These are phyloP conservation scores for Cisticola juncidis DNA, from an alignment of 2,113 vertebrate species.

Conservation along the genomic window DNA sequence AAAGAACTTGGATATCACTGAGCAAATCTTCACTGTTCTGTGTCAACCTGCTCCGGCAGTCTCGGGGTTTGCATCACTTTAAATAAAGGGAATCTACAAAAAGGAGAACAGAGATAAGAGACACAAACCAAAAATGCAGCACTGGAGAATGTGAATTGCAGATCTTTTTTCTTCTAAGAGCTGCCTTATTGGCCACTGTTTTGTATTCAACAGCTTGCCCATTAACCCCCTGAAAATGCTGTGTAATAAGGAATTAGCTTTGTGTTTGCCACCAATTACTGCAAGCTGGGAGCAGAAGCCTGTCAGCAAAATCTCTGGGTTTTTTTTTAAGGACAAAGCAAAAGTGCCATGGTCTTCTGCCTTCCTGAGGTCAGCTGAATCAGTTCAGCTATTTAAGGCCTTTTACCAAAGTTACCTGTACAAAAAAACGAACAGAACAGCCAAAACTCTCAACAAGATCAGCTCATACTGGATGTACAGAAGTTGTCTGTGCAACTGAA, in stretches of 20 bases:
- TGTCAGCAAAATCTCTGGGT: neutral
- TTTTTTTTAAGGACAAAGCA: constrained; percentile 10
- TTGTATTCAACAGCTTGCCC: neutral
- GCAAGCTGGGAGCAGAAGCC: constrained; percentile 6
- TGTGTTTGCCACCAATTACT: constrained; percentile 36
- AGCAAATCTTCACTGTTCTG: neutral
- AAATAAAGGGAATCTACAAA: neutral
- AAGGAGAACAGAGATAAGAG: neutral
- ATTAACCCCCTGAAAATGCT: neutral
- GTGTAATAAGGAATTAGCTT: constrained; percentile 29
- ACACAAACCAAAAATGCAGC: neutral
- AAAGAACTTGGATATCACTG: neutral
- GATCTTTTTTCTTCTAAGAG: neutral
- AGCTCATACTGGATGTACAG: neutral
- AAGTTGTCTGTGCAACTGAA: neutral
- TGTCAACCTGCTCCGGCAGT: neutral
- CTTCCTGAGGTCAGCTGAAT: neutral
- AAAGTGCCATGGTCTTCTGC: neutral
- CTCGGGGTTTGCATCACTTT: neutral
- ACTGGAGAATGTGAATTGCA: neutral
- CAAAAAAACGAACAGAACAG: neutral
- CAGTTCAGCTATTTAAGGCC: neutral
- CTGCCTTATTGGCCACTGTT: neutral
- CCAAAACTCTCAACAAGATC: too few relatives aligned
- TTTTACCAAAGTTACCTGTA: constrained; percentile 16